Evolutionary conservation across 2,113 vertebrate genomes (phyloP).

Genomic region (Oreocharis arfaki): DNA sequence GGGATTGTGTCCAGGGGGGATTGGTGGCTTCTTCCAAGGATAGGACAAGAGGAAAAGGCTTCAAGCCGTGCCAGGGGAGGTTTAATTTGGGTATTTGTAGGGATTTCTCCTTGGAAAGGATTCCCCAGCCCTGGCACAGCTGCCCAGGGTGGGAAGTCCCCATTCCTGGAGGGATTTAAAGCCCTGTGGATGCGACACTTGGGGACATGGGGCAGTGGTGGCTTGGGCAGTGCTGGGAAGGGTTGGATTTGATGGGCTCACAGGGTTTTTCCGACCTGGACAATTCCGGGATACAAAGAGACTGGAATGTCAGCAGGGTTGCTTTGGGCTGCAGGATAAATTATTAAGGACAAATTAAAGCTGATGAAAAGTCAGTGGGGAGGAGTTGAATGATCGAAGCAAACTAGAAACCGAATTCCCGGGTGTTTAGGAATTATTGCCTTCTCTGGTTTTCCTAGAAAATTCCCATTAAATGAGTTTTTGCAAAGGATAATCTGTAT

Average conservation of each 20-base stretch:
- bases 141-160: neutral
- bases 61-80: neutral
- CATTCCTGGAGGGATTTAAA: neutral
- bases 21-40: neutral
- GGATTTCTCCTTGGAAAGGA: neutral
- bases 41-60: neutral
- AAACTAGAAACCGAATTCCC: neutral
- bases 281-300: neutral
- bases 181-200: neutral
- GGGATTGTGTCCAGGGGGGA: rapidly evolving
- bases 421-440: rapidly evolving
- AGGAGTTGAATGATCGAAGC: neutral
- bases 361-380: no score
- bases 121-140: neutral
- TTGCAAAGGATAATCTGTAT: neutral
- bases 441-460: neutral
- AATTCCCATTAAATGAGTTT: neutral
- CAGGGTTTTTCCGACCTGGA: neutral
- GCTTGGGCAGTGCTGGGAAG: neutral
- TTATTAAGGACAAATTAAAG: neutral
- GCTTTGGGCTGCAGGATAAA: neutral
- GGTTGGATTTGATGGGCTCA: neutral
- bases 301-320: neutral
- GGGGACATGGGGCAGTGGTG: rapidly evolving
- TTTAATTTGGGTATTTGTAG: neutral